These are phyloP conservation scores for Crotalus helleri DNA, from an alignment of 2,113 vertebrate species.

Conservation along the genomic window DNA sequence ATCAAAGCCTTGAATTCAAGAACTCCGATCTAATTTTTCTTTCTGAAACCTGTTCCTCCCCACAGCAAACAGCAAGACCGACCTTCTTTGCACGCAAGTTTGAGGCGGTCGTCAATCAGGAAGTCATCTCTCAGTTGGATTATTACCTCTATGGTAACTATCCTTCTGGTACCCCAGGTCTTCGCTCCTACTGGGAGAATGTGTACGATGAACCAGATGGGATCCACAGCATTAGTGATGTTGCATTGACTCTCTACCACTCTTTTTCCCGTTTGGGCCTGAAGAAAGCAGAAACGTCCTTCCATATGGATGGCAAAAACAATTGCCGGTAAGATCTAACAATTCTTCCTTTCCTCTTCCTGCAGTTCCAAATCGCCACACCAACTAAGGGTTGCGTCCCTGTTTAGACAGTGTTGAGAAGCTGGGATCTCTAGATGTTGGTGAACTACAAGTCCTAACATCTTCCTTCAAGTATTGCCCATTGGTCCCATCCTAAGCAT, in stretches of 20 bases:
- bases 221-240: constrained; percentile 79
- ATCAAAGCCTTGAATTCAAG: fast-evolving
- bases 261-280: constrained; percentile 87
- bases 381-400: not conserved
- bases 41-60: constrained; percentile 14
- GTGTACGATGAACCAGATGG: constrained; percentile 88
- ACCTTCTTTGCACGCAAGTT: constrained; percentile 98
- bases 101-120: constrained; percentile 94
- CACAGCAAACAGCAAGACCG: constrained; percentile 91
- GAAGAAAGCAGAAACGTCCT: constrained; percentile 72
- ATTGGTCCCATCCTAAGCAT: not conserved
- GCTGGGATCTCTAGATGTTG: not conserved
- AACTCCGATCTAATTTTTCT: not conserved
- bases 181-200: constrained; percentile 94
- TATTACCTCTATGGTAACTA: constrained; percentile 86
- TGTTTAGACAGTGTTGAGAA: not conserved
- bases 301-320: constrained; percentile 77
- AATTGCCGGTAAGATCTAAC: constrained; percentile 82
- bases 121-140: constrained; percentile 94
- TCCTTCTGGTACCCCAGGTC: constrained; percentile 78
- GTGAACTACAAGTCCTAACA: not conserved
- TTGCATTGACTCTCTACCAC: constrained; percentile 87
- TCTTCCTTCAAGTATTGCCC: not conserved
- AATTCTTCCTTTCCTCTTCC: not conserved
- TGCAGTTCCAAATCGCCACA: not conserved